Evolutionary conservation across 2,113 vertebrate species (phyloP).

Genomic region (Rhizomys pruinosus): DNA sequence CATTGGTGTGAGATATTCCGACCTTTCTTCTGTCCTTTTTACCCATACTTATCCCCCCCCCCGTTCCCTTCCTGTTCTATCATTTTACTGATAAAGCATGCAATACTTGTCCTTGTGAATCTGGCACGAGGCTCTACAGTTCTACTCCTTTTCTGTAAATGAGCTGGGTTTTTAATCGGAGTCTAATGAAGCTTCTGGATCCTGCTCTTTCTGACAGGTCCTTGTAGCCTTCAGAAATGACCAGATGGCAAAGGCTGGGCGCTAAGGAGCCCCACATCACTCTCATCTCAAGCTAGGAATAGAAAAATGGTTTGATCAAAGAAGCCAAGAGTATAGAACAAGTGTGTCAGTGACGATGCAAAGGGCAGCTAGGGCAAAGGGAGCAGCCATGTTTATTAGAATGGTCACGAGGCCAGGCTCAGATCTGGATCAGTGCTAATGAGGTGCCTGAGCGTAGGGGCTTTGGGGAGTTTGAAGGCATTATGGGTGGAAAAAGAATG

Average conservation of each 20-base stretch:
- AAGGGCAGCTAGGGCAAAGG: neutral
- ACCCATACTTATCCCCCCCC: no score
- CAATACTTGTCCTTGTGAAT: neutral
- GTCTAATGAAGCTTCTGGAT: neutral
- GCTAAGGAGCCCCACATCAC: neutral
- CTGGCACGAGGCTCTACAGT: neutral
- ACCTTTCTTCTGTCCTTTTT: neutral
- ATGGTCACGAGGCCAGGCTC: neutral
- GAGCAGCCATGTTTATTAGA: neutral
- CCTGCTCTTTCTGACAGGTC: neutral
- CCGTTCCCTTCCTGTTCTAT: neutral
- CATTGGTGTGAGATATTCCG: neutral
- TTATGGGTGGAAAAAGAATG: neutral
- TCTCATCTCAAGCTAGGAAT: neutral
- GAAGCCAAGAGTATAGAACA: neutral
- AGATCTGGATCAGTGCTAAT: neutral
- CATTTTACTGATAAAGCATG: neutral
- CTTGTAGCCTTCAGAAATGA: neutral
- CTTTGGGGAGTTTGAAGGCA: neutral
- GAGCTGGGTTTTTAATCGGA: neutral
- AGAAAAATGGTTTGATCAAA: neutral
- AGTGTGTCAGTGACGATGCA: neutral
- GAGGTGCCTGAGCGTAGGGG: neutral
- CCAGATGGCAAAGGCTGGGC: neutral
- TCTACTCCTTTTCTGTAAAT: neutral